phyloP scores from a whole-genome alignment of 1,140 invertebrate genomes.

The Philotrypesis tridentata region DNA sequence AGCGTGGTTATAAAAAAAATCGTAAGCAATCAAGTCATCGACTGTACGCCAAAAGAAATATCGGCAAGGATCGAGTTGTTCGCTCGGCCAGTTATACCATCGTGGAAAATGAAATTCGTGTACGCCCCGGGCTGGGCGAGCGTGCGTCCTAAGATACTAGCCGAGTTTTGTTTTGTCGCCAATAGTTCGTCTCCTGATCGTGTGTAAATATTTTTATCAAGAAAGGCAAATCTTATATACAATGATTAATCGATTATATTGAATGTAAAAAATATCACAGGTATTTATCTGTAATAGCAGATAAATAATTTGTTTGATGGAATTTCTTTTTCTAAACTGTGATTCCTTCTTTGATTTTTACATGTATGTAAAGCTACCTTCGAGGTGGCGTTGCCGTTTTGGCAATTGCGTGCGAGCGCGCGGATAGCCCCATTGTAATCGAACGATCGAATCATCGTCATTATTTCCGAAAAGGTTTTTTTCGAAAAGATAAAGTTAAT shows the following conservation, averaged over 20 bases:
- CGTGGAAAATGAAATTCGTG: slow-evolving; percentile 21
- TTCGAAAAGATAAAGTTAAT: slow-evolving; percentile 29
- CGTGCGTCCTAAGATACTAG: background rate
- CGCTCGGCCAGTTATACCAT: background rate
- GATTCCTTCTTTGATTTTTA: slow-evolving; percentile 41
- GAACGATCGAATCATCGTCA: slow-evolving; percentile 43
- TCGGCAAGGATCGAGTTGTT: background rate
- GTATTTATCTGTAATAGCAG: background rate
- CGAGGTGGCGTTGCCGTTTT: slow-evolving; percentile 22
- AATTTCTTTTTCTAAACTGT: background rate
- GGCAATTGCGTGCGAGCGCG: slow-evolving; percentile 29
- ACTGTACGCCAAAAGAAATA: background rate
- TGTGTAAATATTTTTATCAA: slow-evolving; percentile 47
- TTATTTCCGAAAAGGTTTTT: slow-evolving; percentile 41
- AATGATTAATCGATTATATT: slow-evolving; percentile 31
- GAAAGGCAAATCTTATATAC: slow-evolving; percentile 19
- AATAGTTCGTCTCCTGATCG: background rate
- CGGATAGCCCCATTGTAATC: slow-evolving; percentile 30
- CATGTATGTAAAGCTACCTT: background rate
- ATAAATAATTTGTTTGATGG: background rate
- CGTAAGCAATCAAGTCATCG: background rate
- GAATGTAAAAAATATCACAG: slow-evolving; percentile 21
- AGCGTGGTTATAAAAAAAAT: background rate
- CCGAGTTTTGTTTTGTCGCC: background rate
- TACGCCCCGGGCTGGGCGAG: slow-evolving; percentile 21